A percentile compares a stretch with the other conserved stretches of the same genome.
These are phyloP conservation scores for Drosophila niveifrons DNA, from an alignment of 2,888 invertebrate species.

Conservation along the genomic window DNA sequence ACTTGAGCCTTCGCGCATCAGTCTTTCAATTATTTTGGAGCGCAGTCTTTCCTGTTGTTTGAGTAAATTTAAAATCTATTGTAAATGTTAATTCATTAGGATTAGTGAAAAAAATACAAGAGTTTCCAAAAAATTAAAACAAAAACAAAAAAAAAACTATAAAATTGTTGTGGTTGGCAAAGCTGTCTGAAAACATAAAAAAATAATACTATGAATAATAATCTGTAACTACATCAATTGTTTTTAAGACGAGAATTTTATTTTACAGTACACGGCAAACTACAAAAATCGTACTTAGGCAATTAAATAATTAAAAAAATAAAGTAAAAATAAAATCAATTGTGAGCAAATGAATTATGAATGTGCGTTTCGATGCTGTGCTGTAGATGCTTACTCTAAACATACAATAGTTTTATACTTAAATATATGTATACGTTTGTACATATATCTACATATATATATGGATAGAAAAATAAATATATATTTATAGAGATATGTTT, in stretches of 20 bases:
- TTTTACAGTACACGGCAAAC: constrained; percentile 28
- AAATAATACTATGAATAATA: constrained; percentile 12
- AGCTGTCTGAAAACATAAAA: constrained; percentile 29
- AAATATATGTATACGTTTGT: constrained; percentile 21
- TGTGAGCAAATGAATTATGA: constrained; percentile 17
- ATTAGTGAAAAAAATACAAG: constrained; percentile 44
- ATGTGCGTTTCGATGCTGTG: constrained; percentile 33
- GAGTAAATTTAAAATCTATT: constrained; percentile 82
- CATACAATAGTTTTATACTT: constrained; percentile 1
- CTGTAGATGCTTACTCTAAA: background rate
- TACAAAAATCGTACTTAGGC: constrained; percentile 32
- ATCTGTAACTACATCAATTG: constrained; percentile 29
- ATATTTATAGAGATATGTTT: constrained; percentile 17
- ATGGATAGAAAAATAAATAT: constrained; percentile 6
- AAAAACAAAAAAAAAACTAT: background rate
- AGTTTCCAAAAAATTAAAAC: constrained; percentile 7
- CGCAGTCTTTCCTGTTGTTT: constrained; percentile 89
- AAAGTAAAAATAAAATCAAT: constrained; percentile 17
- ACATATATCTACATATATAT: constrained; percentile 2
- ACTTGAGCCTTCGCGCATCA: constrained; percentile 93
- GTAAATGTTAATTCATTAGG: constrained; percentile 73
- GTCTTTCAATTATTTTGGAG: constrained; percentile 92
- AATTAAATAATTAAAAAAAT: no score
- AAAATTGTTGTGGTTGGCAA: constrained; percentile 7
- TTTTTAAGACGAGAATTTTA: constrained; percentile 32